A percentile compares a stretch with the other conserved stretches of the same genome.
Evolutionary conservation across 1,140 invertebrate species (phyloP).

Genomic region (Episyrphus balteatus): DNA sequence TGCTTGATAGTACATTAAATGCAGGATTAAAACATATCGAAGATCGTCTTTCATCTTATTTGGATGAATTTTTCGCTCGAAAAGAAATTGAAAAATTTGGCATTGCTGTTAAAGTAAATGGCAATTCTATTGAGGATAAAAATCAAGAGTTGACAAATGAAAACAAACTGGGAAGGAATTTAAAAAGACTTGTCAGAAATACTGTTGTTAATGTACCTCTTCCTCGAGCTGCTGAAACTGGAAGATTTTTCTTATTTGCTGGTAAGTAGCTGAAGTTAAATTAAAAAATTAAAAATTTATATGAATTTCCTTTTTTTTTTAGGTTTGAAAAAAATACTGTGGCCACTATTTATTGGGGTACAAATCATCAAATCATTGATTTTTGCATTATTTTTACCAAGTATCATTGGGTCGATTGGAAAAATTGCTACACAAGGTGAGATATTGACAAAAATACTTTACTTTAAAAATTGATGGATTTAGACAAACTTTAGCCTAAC

Average conservation of each 20-base stretch:
- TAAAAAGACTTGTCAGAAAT: neutral
- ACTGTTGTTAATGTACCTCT: conserved; percentile 17
- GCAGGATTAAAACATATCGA: too few species aligned
- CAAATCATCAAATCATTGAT: conserved; percentile 70
- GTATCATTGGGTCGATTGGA: conserved; percentile 65
- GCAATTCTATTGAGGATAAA: too few species aligned
- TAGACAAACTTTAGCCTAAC: too few species aligned
- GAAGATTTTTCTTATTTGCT: conserved; percentile 42
- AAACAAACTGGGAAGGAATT: too few species aligned
- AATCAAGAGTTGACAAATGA: too few species aligned
- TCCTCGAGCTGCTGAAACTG: conserved; percentile 39
- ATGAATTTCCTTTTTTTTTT: conserved; percentile 4
- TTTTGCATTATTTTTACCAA: conserved; percentile 69
- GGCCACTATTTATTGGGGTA: conserved; percentile 62
- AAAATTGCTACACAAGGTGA: conserved; percentile 71
- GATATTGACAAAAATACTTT: too few species aligned
- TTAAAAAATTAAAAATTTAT: neutral
- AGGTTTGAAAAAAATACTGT: conserved; percentile 65
- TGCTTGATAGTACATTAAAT: too few species aligned
- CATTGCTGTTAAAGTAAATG: too few species aligned
- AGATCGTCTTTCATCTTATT: too few species aligned
- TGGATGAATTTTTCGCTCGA: too few species aligned
- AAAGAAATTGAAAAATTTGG: too few species aligned
- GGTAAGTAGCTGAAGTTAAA: conserved; percentile 34
- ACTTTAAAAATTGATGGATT: too few species aligned